These are phyloP conservation scores for Sebastes oblongus DNA, from an alignment of 2,797 vertebrate species.

Conservation along the genomic window DNA sequence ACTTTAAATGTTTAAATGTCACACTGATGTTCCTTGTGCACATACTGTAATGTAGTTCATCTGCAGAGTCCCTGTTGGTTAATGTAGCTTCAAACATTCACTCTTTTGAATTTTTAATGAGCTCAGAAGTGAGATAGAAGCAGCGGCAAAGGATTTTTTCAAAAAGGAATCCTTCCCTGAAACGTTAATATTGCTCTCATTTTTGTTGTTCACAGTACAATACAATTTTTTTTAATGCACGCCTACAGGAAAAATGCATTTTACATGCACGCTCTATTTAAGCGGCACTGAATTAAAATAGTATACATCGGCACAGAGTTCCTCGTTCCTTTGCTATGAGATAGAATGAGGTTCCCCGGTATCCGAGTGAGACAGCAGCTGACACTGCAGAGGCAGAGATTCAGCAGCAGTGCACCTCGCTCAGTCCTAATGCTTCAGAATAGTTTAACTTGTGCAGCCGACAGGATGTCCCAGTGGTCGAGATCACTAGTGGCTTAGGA, in stretches of 20 bases:
- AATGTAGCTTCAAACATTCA: conserved; percentile 52
- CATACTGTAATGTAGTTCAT: conserved; percentile 28
- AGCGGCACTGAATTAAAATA: conserved; percentile 23
- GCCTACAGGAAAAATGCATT: conserved; percentile 31
- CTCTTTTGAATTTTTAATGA: conserved; percentile 61
- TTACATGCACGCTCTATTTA: conserved; percentile 37
- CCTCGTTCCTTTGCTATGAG: conserved; percentile 29
- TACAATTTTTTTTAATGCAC: neutral
- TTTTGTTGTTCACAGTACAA: conserved; percentile 9
- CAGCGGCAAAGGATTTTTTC: conserved; percentile 1
- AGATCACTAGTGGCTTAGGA: conserved; percentile 66
- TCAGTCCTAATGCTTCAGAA: conserved; percentile 68
- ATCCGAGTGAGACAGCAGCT: conserved; percentile 63
- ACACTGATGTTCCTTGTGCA: conserved; percentile 27
- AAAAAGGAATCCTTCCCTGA: conserved; percentile 13
- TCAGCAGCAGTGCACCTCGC: conserved; percentile 52
- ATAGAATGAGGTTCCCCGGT: conserved; percentile 53
- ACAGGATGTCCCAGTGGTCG: conserved; percentile 76
- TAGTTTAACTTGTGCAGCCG: conserved; percentile 70
- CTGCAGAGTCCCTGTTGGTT: conserved; percentile 37
- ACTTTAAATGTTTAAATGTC: conserved; percentile 40
- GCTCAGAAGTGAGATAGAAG: conserved; percentile 14
- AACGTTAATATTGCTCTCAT: conserved; percentile 10
- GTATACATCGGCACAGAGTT: neutral
- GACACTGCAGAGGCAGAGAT: conserved; percentile 66